Percentiles rank a stretch among this genome's conserved stretches.
These are phyloP conservation scores for Pseudococcus longispinus DNA, from an alignment of 2,888 invertebrate species.

Conservation along the genomic window DNA sequence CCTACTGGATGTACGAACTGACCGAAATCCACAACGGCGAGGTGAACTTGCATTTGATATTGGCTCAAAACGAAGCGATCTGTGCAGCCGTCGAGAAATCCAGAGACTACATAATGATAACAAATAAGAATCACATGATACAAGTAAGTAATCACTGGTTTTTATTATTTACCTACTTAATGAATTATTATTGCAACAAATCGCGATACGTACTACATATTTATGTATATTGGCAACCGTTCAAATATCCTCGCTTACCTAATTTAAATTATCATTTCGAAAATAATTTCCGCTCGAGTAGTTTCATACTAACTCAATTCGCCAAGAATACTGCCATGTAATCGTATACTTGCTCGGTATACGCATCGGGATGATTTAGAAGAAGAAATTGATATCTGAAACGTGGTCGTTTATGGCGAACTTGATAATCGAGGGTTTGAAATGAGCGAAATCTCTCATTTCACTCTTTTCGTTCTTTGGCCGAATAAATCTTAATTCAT, in stretches of 20 bases:
- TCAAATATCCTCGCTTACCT: not conserved
- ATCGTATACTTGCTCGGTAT: not conserved
- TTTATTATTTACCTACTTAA: not conserved
- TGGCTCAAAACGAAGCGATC: slow-evolving; percentile 80
- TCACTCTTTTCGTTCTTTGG: not conserved
- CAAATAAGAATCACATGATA: slow-evolving; percentile 83
- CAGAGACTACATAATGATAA: slow-evolving; percentile 85
- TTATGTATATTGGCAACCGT: not conserved
- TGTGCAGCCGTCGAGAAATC: slow-evolving; percentile 86
- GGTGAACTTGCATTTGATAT: slow-evolving; percentile 76
- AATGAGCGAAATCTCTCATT: not conserved
- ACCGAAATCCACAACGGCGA: slow-evolving; percentile 81
- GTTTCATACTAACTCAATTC: not conserved
- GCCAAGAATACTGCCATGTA: not conserved
- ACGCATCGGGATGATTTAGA: not conserved
- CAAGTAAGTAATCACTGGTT: slow-evolving; percentile 67
- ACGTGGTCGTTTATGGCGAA: not conserved
- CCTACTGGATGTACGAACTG: slow-evolving; percentile 70
- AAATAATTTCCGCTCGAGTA: not conserved
- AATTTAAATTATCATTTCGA: not conserved
- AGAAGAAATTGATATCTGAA: not conserved
- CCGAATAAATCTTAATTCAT: not conserved
- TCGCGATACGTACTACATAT: not conserved
- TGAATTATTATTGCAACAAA: not conserved
- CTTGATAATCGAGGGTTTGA: not conserved